These are phyloP conservation scores for Nothoprocta perdicaria DNA, from an alignment of 2,113 vertebrate genomes.

Conservation along the genomic window DNA sequence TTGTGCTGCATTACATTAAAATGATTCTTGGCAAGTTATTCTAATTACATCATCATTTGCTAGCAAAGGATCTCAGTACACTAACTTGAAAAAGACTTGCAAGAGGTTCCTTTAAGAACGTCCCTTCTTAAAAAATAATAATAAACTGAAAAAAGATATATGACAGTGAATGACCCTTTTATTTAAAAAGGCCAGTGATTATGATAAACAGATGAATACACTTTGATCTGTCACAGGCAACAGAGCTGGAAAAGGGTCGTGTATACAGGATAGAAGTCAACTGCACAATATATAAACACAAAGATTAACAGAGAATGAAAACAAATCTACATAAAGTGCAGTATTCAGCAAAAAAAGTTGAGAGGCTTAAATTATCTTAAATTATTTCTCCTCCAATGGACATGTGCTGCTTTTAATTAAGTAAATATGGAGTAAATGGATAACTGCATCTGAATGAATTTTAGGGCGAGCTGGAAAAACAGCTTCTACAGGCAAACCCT, in stretches of 20 bases:
- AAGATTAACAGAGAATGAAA: constrained; percentile 6
- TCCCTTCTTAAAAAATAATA: not conserved
- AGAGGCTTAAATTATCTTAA: not conserved
- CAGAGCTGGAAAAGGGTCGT: not conserved
- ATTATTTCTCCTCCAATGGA: not conserved
- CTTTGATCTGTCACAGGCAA: constrained; percentile 34
- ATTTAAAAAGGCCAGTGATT: not conserved
- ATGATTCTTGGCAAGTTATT: constrained; percentile 24
- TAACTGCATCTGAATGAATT: constrained; percentile 74
- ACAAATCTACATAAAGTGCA: constrained; percentile 6
- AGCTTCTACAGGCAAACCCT: constrained; percentile 97
- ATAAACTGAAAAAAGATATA: not conserved
- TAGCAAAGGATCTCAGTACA: constrained; percentile 48
- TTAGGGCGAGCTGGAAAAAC: constrained; percentile 98
- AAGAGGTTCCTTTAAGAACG: constrained; percentile 28
- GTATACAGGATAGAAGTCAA: not conserved
- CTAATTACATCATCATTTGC: constrained; percentile 46
- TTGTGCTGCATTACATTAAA: constrained; percentile 61
- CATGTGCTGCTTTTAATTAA: not conserved
- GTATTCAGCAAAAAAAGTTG: not conserved
- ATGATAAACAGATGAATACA: not conserved
- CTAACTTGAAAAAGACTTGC: constrained; percentile 16
- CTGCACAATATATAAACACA: constrained; percentile 28
- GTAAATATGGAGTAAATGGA: not conserved
- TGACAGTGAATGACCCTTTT: not conserved